Evolutionary conservation across 23 tunicate genomes (phyloP).

Genomic region (Clavelina lepadiformis): DNA sequence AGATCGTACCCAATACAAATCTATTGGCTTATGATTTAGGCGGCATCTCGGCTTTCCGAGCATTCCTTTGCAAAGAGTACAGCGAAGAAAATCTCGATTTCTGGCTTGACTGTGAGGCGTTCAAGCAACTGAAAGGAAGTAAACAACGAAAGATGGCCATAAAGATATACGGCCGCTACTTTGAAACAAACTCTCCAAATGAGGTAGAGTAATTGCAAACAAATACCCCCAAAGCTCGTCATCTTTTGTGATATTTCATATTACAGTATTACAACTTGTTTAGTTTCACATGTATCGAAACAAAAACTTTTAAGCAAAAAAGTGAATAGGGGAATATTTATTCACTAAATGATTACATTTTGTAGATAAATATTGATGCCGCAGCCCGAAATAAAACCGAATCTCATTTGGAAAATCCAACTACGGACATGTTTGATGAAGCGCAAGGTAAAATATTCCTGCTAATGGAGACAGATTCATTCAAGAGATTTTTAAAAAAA

Average conservation of each 20-base stretch:
- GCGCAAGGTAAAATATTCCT: conserved; percentile 10
- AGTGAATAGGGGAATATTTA: background rate
- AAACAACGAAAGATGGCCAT: no score
- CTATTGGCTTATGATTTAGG: no score
- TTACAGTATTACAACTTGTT: no score
- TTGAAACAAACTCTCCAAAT: conserved; percentile 5
- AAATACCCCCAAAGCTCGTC: no score
- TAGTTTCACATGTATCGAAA: background rate
- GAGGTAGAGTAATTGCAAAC: no score
- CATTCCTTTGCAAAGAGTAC: no score
- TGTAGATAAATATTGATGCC: conserved; percentile 9
- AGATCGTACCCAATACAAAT: no score
- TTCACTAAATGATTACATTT: background rate
- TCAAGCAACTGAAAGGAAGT: no score
- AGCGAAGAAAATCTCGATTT: no score
- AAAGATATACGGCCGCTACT: conserved; percentile 7
- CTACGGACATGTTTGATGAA: conserved; percentile 5
- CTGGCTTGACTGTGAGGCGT: no score
- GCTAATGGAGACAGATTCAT: conserved; percentile 7
- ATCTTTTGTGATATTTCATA: no score
- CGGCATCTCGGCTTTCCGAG: no score
- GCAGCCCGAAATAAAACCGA: conserved; percentile 1
- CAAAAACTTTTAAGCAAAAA: background rate
- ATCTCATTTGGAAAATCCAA: background rate
- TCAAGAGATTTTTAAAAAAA: conserved; percentile 7